Base-by-base conservation (phyloP, 2,113 vertebrate species). In the Ranitomeya imitator region DNA sequence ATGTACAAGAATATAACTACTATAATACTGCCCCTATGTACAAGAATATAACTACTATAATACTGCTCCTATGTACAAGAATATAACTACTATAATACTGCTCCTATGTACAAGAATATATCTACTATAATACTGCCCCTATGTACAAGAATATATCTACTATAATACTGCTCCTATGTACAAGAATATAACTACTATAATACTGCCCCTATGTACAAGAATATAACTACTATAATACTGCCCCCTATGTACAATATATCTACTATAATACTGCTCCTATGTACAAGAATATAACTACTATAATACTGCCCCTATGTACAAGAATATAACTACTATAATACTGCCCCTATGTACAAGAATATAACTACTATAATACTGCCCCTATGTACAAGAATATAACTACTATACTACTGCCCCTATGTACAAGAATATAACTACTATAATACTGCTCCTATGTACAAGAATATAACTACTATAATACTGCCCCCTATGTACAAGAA, bases 361-460 rank as follows among this genome's bases (percentile, higher is more conserved):
- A 74, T 74, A 74, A 74, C 71, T 74, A 74, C 71, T 74, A 74
- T 74, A 74, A 74, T 74, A 74, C 71, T 74, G 71, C 7, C 10
- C 65, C 65, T 69, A 69, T 69, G 23, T 69, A 69, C 65, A 69
- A 69, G 65, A 26, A 69, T 69, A 69, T 69, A 69, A 69, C 65
- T 69, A 69, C 65, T 26, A 69, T 69, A 69, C 26, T 69, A 69
- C 65, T 69, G 23, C 65, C 4, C n/a, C n/a, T 69, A 69, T 69
- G 23, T 55, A 79, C 77, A 79, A n/a, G 37, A 78, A 78, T 78
- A 78, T 51, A 78, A 78, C 37, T 78, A 19, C 31, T 54, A 52
- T 54, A 45, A 69, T 69, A 69, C 65, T 69, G 65, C 65, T 65
- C 63, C 63, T 65, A 65, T 65, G 7, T 65, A 65, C 63, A 65